phyloP scores from a whole-genome alignment of 1,140 invertebrate species.

The Arion vulgaris region DNA sequence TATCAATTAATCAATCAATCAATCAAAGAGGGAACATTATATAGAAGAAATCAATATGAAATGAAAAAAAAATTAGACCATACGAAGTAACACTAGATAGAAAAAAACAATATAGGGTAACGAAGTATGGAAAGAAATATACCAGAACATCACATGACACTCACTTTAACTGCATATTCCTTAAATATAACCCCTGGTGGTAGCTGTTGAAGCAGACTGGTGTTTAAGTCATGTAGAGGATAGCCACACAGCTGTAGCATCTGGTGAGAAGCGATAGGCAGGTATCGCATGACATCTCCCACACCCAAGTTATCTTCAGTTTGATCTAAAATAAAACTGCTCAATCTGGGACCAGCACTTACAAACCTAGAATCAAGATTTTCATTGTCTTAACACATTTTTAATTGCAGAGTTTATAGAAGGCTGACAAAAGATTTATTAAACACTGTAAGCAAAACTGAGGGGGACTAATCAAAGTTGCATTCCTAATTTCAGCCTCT shows the following conservation, averaged over 20 bases:
- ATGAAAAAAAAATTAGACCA: too few relatives aligned
- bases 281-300: constrained; percentile 70
- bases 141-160: neutral
- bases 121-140: too few relatives aligned
- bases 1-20: too few relatives aligned
- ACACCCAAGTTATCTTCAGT: constrained; percentile 70
- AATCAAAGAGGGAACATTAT: too few relatives aligned
- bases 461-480: too few relatives aligned
- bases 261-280: constrained; percentile 75
- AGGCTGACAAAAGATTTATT: too few relatives aligned
- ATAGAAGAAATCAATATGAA: too few relatives aligned
- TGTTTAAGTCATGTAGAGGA: constrained; percentile 61
- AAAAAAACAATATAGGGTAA: too few relatives aligned
- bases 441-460: too few relatives aligned
- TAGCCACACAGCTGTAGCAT: constrained; percentile 77
- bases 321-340: constrained; percentile 76
- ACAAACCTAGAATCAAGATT: constrained; percentile 73
- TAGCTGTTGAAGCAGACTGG: constrained; percentile 65
- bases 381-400: neutral
- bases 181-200: constrained; percentile 78
- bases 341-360: constrained; percentile 78
- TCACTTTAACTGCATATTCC: constrained; percentile 79
- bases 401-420: neutral
- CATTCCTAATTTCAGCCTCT: too few relatives aligned
- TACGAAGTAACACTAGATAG: too few relatives aligned